A percentile compares a stretch with the other conserved stretches of the same genome.
Evolutionary conservation across 2,113 vertebrate genomes (phyloP).

Genomic region (Jaculus jaculus): DNA sequence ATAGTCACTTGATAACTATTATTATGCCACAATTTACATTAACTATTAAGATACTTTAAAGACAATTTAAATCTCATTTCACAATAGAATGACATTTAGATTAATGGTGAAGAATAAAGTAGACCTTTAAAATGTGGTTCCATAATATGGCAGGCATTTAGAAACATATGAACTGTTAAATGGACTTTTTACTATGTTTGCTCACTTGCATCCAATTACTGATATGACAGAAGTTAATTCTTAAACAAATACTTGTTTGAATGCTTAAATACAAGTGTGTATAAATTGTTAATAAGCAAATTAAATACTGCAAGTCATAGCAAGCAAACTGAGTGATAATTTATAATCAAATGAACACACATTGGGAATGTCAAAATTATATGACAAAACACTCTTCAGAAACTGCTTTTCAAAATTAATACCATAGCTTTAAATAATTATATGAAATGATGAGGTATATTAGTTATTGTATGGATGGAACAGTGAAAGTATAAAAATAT

Average conservation of each 20-base stretch:
- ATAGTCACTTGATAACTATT: not conserved
- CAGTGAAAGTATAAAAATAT: not conserved
- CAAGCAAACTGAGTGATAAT: constrained; percentile 23
- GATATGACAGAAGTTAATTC: constrained; percentile 42
- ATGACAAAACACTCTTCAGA: constrained; percentile 36
- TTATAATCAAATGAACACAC: not conserved
- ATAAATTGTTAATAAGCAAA: constrained; percentile 3
- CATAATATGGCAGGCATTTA: not conserved
- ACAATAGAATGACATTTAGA: constrained; percentile 3
- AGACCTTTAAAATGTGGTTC: constrained; percentile 8
- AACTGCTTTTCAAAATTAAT: constrained; percentile 11
- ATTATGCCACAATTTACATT: not conserved
- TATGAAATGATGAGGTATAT: not conserved
- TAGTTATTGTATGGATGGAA: not conserved
- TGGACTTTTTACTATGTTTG: constrained; percentile 3
- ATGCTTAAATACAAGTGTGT: not conserved
- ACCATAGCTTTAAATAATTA: constrained; percentile 15
- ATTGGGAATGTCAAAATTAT: constrained; percentile 27
- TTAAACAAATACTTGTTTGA: not conserved
- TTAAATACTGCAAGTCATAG: constrained; percentile 7
- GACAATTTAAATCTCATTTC: constrained; percentile 39
- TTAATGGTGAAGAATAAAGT: constrained; percentile 14
- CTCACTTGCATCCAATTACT: not conserved
- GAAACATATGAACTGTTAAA: not conserved
- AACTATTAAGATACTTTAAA: not conserved